Base-by-base conservation (phyloP, 2,113 vertebrate species). In the Halichoerus grypus region DNA sequence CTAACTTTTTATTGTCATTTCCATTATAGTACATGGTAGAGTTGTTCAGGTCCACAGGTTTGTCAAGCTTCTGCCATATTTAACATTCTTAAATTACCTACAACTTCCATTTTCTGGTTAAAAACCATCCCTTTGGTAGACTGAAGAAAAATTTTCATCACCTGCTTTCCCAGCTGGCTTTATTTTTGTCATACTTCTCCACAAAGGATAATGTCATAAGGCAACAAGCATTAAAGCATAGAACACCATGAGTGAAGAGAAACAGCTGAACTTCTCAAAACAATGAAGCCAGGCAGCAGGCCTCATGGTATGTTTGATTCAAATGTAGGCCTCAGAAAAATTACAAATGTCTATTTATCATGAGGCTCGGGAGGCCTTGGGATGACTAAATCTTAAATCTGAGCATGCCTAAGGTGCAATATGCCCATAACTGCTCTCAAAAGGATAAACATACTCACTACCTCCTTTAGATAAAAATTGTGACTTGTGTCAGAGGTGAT, bases 51-150 rank as follows among this genome's bases (percentile, higher is more conserved):
- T 69, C 42, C 39, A 22, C 0, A 61, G 28, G 22, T 74, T 55
- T 87, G 57, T 79, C 80, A 93, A 49, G 21, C 10, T 65, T 94
- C 83, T 36, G 61, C 42, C 36, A 79, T 19, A 55, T 28, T 65
- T 72, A 86, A 67, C 36, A 83, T 28, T 91, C 36, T 92, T 59
- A 63, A 93, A 6, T 79, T 72, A 83, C 49, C n/a, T n/a, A 86
- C 5, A 51, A 79, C 39, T 63, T 82, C 79, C 87, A 33, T 57
- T 96, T 90, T 91, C 89, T 89, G 55, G 39, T 65, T 77, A 82
- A 77, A 84, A 87, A 51, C 4, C 36, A 59, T 42, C 22, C 28
- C 74, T 96, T 85, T 26, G 53, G 74, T 59, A 74, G 72, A 53
- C 79, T 21, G 79, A 13, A 51, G 77, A 36, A 69, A 69, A 36